Evolutionary conservation across 2,888 invertebrate genomes (phyloP).

Genomic region (Melanostoma scalare): DNA sequence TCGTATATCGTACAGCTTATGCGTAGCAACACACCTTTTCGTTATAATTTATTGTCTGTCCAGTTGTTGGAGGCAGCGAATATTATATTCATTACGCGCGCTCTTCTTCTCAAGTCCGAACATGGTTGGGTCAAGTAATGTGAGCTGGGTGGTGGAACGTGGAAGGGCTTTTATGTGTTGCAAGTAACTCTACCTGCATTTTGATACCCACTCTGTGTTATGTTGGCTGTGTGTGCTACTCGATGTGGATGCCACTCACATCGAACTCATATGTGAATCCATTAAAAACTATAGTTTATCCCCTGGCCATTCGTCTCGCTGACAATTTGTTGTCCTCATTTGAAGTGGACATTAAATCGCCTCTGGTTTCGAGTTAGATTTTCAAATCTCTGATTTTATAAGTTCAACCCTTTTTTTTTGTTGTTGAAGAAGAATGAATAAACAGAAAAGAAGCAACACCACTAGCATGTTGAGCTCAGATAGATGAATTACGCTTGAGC

Average conservation of each 20-base stretch:
- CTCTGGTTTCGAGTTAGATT: conserved; percentile 42
- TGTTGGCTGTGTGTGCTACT: neutral
- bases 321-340: conserved; percentile 55
- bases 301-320: conserved; percentile 7
- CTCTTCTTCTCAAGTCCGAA: conserved; percentile 21
- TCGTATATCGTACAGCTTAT: neutral
- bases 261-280: neutral
- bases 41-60: conserved; percentile 51
- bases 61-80: conserved; percentile 29
- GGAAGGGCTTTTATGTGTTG: conserved; percentile 29
- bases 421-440: neutral
- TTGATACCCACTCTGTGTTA: neutral
- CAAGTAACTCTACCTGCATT: conserved; percentile 41
- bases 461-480: conserved; percentile 29
- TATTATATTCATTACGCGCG: conserved; percentile 52
- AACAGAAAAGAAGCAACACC: conserved; percentile 6
- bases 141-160: conserved; percentile 2
- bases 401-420: neutral
- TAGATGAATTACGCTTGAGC: conserved; percentile 68
- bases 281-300: neutral
- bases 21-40: conserved; percentile 50
- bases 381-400: conserved; percentile 2
- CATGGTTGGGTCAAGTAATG: conserved; percentile 9
- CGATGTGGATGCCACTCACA: neutral
- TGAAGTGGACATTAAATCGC: conserved; percentile 38